Evolutionary conservation across 2,888 invertebrate species (phyloP).

Genomic region (Papilio protenor): DNA sequence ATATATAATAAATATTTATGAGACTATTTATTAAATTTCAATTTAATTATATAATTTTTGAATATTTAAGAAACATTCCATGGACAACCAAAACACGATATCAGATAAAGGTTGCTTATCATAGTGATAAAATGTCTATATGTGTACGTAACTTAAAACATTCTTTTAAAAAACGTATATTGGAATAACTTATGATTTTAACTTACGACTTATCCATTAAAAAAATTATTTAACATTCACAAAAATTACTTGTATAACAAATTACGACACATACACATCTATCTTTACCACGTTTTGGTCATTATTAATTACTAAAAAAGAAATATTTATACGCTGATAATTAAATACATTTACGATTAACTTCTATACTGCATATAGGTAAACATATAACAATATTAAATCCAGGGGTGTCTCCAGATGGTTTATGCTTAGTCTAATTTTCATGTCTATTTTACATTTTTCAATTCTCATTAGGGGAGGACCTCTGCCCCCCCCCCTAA

Average conservation of each 20-base stretch:
- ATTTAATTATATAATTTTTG: background rate
- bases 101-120: slow-evolving; percentile 43
- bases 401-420: too few species aligned
- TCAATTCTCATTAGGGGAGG: too few species aligned
- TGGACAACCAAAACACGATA: slow-evolving; percentile 22
- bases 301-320: too few species aligned
- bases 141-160: slow-evolving; percentile 20
- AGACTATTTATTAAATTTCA: slow-evolving; percentile 75
- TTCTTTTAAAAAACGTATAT: background rate
- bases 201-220: background rate
- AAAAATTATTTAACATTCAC: background rate
- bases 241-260: background rate
- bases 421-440: too few species aligned
- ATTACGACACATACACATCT: too few species aligned
- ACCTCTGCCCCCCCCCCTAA: too few species aligned
- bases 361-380: too few species aligned
- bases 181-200: background rate
- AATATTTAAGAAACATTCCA: slow-evolving; percentile 9
- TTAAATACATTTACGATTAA: too few species aligned
- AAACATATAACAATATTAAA: too few species aligned
- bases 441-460: too few species aligned
- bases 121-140: slow-evolving; percentile 42
- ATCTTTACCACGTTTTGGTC: too few species aligned
- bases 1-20: background rate
- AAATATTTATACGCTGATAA: too few species aligned